Conservation (phyloP, 2,888 invertebrate species). For the Lysandra coridon region DNA sequence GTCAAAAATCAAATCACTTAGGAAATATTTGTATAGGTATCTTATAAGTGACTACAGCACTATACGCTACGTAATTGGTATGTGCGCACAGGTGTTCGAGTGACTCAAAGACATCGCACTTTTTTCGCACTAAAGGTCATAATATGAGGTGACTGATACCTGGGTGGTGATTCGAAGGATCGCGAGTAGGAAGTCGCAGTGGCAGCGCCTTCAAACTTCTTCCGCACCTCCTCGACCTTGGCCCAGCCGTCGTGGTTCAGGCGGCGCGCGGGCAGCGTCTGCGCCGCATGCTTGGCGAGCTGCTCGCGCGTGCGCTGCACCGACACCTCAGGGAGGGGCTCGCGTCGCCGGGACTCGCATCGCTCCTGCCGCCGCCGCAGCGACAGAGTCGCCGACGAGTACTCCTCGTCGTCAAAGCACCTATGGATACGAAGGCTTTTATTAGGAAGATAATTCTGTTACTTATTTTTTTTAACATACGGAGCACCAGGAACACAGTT, state of each 20-base stretch:
- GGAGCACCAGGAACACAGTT: neutral
- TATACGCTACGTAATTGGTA: neutral
- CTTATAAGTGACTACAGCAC: neutral
- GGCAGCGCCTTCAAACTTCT: conserved; percentile 70
- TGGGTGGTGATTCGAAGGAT: conserved; percentile 73
- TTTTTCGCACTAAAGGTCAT: neutral
- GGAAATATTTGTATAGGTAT: neutral
- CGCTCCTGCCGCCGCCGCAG: conserved; percentile 71
- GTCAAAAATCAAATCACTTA: neutral
- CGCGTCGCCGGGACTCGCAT: conserved; percentile 68
- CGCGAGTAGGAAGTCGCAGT: conserved; percentile 61
- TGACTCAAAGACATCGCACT: neutral
- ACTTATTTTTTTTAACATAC: neutral
- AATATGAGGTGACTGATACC: conserved; percentile 47
- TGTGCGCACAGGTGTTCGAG: neutral
- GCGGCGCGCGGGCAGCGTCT: conserved; percentile 64
- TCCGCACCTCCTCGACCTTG: conserved; percentile 74
- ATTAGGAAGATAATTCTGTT: neutral
- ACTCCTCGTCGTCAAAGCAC: conserved; percentile 67
- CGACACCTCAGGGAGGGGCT: conserved; percentile 66
- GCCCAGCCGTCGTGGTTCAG: conserved; percentile 76
- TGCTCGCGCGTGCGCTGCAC: conserved; percentile 69
- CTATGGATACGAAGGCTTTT: conserved; percentile 43
- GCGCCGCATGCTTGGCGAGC: conserved; percentile 70
- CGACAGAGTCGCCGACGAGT: conserved; percentile 57